Evolutionary conservation across 35 echinoderm and acorn worm genomes (phyloP).

Genomic region (Lytechinus variegatus): DNA sequence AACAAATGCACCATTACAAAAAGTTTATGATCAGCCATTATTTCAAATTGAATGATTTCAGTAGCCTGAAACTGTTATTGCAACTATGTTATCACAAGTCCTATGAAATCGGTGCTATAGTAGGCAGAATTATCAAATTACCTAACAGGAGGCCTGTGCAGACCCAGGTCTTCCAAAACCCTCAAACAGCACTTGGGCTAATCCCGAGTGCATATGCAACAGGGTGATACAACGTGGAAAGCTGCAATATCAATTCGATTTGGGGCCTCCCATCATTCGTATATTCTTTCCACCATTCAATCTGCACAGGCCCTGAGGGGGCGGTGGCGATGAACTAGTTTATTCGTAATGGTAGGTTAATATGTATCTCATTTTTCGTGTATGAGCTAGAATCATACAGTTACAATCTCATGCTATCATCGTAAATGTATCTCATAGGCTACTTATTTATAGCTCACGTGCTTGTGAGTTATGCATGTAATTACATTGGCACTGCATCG

Average conservation of each 20-base stretch:
- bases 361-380: not conserved
- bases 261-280: not conserved
- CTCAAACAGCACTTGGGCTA: not conserved
- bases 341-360: not conserved
- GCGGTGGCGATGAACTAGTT: not conserved
- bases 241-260: not conserved
- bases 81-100: too few species aligned
- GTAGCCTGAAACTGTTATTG: too few species aligned
- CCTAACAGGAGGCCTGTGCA: too few species aligned
- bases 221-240: not conserved
- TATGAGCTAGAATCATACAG: not conserved
- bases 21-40: too few species aligned
- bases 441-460: not conserved
- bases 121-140: too few species aligned
- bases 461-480: not conserved
- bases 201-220: not conserved
- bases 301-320: not conserved
- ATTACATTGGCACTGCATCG: not conserved
- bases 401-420: not conserved
- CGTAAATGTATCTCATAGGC: not conserved
- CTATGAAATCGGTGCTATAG: too few species aligned
- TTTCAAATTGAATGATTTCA: too few species aligned
- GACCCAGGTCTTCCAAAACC: too few species aligned
- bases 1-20: too few species aligned
- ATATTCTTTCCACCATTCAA: not conserved